phyloP scores from a whole-genome alignment of 2,797 vertebrate species.

The Lepus oiostolus region DNA sequence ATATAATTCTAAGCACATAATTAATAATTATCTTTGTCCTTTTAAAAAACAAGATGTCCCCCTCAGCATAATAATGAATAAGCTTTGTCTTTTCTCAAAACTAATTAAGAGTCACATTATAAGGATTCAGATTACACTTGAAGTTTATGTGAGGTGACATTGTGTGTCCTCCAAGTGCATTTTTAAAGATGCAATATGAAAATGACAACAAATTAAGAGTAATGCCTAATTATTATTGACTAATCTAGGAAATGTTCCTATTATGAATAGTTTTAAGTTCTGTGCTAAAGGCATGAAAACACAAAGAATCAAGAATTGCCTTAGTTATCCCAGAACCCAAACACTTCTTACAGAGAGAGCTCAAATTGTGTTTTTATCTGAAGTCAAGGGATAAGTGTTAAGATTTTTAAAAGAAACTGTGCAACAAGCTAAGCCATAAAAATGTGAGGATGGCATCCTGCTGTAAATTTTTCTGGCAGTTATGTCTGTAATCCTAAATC shows the following conservation, averaged over 20 bases:
- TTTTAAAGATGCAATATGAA: conserved; percentile 58
- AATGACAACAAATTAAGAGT: conserved; percentile 49
- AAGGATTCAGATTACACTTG: neutral
- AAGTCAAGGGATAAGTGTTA: conserved; percentile 85
- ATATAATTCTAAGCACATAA: conserved; percentile 57
- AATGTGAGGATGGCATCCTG: conserved; percentile 73
- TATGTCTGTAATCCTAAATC: conserved; percentile 87
- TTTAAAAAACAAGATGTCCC: conserved; percentile 62
- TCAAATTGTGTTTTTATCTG: conserved; percentile 85
- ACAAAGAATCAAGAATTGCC: conserved; percentile 32
- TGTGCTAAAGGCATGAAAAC: conserved; percentile 4
- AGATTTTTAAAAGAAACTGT: conserved; percentile 85
- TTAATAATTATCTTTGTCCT: conserved; percentile 64
- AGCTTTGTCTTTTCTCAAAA: conserved; percentile 54
- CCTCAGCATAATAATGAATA: conserved; percentile 53
- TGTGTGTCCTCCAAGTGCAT: neutral
- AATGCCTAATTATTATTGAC: neutral
- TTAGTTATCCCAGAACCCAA: conserved; percentile 56
- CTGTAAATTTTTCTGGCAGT: conserved; percentile 87
- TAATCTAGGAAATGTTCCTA: conserved; percentile 30
- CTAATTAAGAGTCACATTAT: conserved; percentile 67
- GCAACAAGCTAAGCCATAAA: conserved; percentile 83
- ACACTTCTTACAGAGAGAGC: conserved; percentile 50
- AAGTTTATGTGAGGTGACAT: conserved; percentile 60
- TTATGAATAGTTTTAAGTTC: conserved; percentile 56